phyloP scores from a whole-genome alignment of 2,113 vertebrate species.

The Mobula hypostoma region DNA sequence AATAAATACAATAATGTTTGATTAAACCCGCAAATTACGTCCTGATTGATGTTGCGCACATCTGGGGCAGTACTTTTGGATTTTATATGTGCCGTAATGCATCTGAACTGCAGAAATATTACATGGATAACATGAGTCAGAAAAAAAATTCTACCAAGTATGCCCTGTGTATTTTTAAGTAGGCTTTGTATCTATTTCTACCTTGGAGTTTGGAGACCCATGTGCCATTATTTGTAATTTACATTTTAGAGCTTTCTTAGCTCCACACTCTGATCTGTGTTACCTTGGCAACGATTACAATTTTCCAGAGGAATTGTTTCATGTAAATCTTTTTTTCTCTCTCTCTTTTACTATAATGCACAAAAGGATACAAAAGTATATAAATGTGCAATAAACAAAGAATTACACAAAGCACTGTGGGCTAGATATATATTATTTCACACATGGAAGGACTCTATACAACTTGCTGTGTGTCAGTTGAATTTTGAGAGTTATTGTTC shows the following conservation, averaged over 20 bases:
- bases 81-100: neutral
- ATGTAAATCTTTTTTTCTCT: conserved; percentile 25
- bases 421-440: conserved; percentile 31
- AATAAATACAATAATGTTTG: neutral
- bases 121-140: too few species aligned
- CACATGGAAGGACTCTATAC: conserved; percentile 22
- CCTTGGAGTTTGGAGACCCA: neutral
- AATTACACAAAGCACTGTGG: conserved; percentile 19
- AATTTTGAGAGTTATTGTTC: conserved; percentile 32
- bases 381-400: conserved; percentile 35
- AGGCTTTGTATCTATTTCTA: conserved; percentile 14
- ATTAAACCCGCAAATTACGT: neutral
- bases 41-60: too few species aligned
- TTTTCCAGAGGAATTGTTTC: conserved; percentile 36
- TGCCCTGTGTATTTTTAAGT: neutral
- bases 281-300: conserved; percentile 36
- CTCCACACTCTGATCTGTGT: neutral
- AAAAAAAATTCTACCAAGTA: conserved; percentile 2
- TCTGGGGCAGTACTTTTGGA: neutral
- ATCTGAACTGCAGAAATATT: conserved; percentile 15
- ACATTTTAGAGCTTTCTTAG: conserved; percentile 17
- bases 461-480: conserved; percentile 35
- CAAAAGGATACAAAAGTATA: conserved; percentile 15
- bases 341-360: conserved; percentile 26
- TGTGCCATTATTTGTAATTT: conserved; percentile 31